Conservation (phyloP, 2,113 vertebrate species). For the Crotalus helleri region DNA sequence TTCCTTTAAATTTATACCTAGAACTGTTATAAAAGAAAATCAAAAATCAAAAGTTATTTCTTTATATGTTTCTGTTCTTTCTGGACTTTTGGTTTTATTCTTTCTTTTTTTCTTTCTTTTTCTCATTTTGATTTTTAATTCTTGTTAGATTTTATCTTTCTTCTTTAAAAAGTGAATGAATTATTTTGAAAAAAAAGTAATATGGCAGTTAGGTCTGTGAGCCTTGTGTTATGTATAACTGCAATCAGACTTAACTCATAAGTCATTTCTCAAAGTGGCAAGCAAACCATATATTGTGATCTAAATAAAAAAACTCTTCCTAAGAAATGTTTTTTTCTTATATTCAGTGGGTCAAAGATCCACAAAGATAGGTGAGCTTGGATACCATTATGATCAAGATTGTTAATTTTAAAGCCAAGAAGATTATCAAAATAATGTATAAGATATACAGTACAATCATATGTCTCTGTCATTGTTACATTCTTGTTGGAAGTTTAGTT, state of each 20-base stretch:
- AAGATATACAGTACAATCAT: neutral
- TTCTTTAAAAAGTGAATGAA: neutral
- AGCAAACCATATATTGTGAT: neutral
- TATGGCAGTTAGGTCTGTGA: neutral
- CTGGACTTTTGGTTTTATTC: neutral
- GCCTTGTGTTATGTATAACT: neutral
- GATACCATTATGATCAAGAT: neutral
- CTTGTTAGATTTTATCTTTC: neutral
- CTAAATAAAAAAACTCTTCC: neutral
- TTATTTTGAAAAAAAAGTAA: neutral
- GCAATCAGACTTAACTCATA: neutral
- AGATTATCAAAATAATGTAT: neutral
- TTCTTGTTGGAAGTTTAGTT: slow-evolving; percentile 59
- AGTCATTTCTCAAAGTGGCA: neutral
- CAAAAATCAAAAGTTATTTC: neutral
- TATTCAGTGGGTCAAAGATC: neutral
- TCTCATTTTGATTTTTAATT: neutral
- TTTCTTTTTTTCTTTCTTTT: neutral
- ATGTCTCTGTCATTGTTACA: slow-evolving; percentile 55
- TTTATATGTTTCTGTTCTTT: neutral
- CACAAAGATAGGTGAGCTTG: neutral
- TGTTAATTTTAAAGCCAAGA: neutral
- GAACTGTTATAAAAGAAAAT: neutral
- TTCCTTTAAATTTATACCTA: neutral
- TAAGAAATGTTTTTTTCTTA: neutral